Percentiles rank a stretch among this genome's conserved stretches.
Conservation (phyloP, 1,140 invertebrate species). For the Cydia pomonella region DNA sequence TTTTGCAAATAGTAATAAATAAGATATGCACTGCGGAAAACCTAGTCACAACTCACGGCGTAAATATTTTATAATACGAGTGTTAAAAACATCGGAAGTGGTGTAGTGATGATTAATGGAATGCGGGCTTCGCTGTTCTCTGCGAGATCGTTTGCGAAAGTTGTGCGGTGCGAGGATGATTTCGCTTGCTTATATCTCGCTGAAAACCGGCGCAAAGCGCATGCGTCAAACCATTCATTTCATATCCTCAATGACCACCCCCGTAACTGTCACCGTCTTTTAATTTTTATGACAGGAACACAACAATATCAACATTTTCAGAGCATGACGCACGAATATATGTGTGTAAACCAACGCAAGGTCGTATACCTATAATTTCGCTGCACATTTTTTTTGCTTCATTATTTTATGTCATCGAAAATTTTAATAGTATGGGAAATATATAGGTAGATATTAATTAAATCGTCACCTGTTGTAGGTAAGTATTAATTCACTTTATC, state of each 20-base stretch:
- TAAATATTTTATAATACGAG: conserved; percentile 12
- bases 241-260: conserved; percentile 73
- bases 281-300: conserved; percentile 34
- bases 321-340: not conserved
- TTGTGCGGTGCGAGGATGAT: conserved; percentile 61
- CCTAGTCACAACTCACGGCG: conserved; percentile 50
- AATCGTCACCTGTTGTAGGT: too few relatives aligned
- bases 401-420: too few relatives aligned
- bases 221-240: conserved; percentile 75
- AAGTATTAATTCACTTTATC: too few relatives aligned
- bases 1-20: conserved; percentile 10
- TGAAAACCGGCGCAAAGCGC: conserved; percentile 52
- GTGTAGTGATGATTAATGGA: conserved; percentile 35
- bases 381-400: too few relatives aligned
- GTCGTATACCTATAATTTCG: too few relatives aligned
- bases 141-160: conserved; percentile 69
- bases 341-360: conserved; percentile 18
- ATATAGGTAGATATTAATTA: too few relatives aligned
- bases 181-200: conserved; percentile 71
- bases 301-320: conserved; percentile 18
- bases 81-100: conserved; percentile 38
- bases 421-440: too few relatives aligned
- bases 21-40: conserved; percentile 12
- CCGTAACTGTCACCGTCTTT: conserved; percentile 54
- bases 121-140: conserved; percentile 50